These are phyloP conservation scores for Epistrophe grossulariae DNA, from an alignment of 2,888 invertebrate genomes.

Conservation along the genomic window DNA sequence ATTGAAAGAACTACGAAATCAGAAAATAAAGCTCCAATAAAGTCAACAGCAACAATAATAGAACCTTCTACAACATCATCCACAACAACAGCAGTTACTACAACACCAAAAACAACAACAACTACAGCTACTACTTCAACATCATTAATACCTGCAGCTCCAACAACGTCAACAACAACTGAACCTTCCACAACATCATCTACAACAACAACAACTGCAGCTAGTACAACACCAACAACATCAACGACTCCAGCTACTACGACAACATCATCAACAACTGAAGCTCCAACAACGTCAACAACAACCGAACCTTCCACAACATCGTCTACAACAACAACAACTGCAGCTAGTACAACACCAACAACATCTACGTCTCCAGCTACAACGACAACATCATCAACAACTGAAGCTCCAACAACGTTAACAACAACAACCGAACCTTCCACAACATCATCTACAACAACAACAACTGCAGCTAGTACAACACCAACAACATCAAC, in stretches of 20 bases:
- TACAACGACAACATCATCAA: no score
- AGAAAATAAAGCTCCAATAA: not conserved
- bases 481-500: no score
- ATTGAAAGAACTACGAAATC: no score
- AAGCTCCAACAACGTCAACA: not conserved
- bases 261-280: not conserved
- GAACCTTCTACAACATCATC: not conserved
- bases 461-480: no score
- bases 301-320: not conserved
- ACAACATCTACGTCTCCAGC: not conserved
- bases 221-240: not conserved
- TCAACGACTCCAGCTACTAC: not conserved
- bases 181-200: not conserved
- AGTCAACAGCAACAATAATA: not conserved
- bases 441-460: not conserved
- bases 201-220: not conserved
- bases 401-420: no score
- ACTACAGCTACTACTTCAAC: not conserved
- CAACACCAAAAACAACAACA: not conserved
- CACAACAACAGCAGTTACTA: not conserved
- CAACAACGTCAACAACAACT: not conserved
- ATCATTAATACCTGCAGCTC: not conserved
- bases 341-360: not conserved
- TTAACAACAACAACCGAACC: not conserved
- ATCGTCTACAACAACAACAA: not conserved